A percentile compares a stretch with the other conserved stretches of the same genome.
phyloP scores from a whole-genome alignment of 2,888 invertebrate species.

The Eupithecia tripunctaria region DNA sequence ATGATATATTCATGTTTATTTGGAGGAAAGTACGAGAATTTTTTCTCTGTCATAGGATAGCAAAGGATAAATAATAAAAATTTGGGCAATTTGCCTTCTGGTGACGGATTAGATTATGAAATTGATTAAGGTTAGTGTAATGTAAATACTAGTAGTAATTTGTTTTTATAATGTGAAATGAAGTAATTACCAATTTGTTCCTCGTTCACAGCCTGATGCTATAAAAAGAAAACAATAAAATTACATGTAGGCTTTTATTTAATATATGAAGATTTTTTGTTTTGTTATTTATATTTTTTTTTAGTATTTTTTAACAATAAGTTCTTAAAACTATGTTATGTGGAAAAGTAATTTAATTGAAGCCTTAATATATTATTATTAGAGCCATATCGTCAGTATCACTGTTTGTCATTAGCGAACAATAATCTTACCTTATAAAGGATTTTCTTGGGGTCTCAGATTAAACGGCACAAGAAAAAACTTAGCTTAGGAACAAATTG shows the following conservation, averaged over 20 bases:
- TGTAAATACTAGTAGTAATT: no score
- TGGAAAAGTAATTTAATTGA: no score
- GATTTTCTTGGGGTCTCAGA: not conserved
- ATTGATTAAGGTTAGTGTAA: no score
- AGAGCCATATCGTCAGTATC: no score
- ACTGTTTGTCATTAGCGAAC: not conserved
- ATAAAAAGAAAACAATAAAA: slow-evolving; percentile 17
- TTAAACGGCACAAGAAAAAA: not conserved
- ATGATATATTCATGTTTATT: no score
- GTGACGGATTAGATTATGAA: no score
- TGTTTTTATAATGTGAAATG: not conserved
- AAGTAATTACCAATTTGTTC: slow-evolving; percentile 28
- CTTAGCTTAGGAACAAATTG: not conserved
- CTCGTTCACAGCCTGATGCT: slow-evolving; percentile 25
- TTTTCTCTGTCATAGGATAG: no score
- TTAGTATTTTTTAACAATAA: not conserved
- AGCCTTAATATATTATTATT: no score
- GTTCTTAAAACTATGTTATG: not conserved
- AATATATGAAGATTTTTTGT: not conserved
- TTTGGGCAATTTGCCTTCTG: no score
- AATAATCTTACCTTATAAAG: not conserved
- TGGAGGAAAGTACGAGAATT: no score
- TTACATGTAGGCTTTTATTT: not conserved
- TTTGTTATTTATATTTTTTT: not conserved
- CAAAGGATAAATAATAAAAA: not conserved